These are phyloP conservation scores for Eleginops maclovinus DNA, from an alignment of 2,113 vertebrate genomes.

Conservation along the genomic window DNA sequence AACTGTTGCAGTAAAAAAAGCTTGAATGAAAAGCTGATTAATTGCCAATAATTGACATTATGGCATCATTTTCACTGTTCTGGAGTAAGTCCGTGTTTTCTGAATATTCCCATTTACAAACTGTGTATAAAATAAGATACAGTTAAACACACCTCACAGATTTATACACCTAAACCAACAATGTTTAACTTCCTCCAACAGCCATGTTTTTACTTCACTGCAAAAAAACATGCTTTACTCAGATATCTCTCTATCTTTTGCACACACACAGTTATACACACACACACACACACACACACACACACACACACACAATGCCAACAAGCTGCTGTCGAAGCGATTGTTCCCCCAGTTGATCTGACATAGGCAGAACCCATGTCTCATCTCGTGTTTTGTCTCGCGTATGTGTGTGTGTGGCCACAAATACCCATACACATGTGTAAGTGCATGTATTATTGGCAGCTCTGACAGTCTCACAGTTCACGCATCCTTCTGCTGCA, in stretches of 20 bases:
- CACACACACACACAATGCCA: constrained; percentile 36
- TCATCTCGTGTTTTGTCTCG: constrained; percentile 67
- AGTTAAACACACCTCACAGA: not conserved
- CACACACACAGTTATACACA: not conserved
- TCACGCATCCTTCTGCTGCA: constrained; percentile 27
- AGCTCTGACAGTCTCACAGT: constrained; percentile 39
- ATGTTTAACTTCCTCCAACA: constrained; percentile 5
- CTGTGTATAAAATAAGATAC: not conserved
- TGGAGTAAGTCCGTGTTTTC: too few species aligned
- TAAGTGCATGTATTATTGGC: constrained; percentile 60
- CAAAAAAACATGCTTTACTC: constrained; percentile 2
- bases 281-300: constrained; percentile 11
- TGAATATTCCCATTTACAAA: not conserved
- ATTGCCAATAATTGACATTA: too few species aligned
- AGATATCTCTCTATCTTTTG: not conserved
- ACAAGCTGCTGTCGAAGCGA: constrained; percentile 72
- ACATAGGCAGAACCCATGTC: constrained; percentile 74
- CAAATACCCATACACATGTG: constrained; percentile 50
- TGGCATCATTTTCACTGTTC: too few species aligned
- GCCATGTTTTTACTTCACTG: constrained; percentile 1
- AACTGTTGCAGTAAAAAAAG: too few species aligned
- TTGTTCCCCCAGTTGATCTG: constrained; percentile 75
- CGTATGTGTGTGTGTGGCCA: constrained; percentile 46
- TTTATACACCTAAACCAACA: not conserved
- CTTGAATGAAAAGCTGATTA: too few species aligned